Conservation (phyloP, 2,888 invertebrate genomes). For the Drosophila dives region DNA sequence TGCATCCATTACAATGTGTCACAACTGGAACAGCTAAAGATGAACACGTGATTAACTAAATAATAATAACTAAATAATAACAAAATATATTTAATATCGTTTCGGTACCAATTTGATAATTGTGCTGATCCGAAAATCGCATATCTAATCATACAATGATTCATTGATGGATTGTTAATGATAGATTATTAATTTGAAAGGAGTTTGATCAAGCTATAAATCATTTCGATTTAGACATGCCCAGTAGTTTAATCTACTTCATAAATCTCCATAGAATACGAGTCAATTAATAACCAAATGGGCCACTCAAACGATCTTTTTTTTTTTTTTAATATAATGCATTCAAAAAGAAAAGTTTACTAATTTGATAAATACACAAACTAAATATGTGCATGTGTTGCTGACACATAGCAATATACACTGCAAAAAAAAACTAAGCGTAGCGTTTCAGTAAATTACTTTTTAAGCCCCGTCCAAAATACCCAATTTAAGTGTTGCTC, state of each 20-base stretch:
- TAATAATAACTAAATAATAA: too few relatives aligned
- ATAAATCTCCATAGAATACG: neutral
- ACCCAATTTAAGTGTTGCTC: neutral
- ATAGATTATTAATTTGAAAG: neutral
- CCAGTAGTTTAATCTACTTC: neutral
- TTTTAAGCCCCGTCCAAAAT: neutral
- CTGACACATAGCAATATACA: neutral
- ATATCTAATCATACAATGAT: neutral
- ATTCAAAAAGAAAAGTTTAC: neutral
- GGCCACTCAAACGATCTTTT: too few relatives aligned
- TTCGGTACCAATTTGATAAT: neutral
- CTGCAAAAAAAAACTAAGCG: neutral
- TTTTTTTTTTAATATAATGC: too few relatives aligned
- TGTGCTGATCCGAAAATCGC: neutral
- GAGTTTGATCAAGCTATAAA: neutral
- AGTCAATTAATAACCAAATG: too few relatives aligned
- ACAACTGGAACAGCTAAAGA: neutral
- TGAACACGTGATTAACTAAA: neutral
- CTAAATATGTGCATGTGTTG: neutral
- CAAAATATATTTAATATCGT: neutral
- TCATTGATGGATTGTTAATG: neutral
- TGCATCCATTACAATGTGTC: conserved; percentile 5
- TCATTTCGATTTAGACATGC: neutral
- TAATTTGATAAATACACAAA: neutral
- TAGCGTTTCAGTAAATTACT: neutral